Evolutionary conservation across 2,113 vertebrate genomes (phyloP).

Genomic region (Pangasianodon hypophthalmus): DNA sequence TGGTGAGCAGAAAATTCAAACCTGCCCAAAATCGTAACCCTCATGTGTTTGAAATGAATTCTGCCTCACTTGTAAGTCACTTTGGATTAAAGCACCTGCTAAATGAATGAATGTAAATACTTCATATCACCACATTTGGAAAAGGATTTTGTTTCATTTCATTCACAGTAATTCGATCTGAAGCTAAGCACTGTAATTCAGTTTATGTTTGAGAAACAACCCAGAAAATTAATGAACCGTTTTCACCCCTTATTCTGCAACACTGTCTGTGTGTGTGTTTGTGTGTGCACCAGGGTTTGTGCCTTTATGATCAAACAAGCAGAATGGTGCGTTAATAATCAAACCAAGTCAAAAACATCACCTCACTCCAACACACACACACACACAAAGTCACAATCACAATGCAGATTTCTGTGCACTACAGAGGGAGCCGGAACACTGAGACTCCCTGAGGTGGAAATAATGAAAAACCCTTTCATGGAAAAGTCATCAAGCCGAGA

Average conservation of each 20-base stretch:
- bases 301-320: constrained; percentile 51
- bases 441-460: constrained; percentile 80
- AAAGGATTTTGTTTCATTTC: background rate
- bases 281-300: background rate
- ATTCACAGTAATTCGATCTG: constrained; percentile 30
- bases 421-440: constrained; percentile 66
- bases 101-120: background rate
- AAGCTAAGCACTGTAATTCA: constrained; percentile 33
- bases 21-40: background rate
- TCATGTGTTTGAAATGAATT: background rate
- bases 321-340: constrained; percentile 53
- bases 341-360: constrained; percentile 51
- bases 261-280: constrained; percentile 20
- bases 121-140: background rate
- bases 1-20: background rate
- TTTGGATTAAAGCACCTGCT: background rate
- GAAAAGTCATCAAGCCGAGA: constrained; percentile 80
- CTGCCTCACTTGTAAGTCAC: background rate
- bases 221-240: constrained; percentile 33
- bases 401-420: constrained; percentile 59
- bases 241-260: constrained; percentile 19
- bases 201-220: constrained; percentile 40
- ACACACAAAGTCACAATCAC: constrained; percentile 51
- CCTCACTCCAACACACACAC: constrained; percentile 40
- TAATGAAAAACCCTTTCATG: constrained; percentile 83